A percentile compares a stretch with the other conserved stretches of the same genome.
Conservation (phyloP, 2,888 invertebrate species). For the Hypomecis atomaria region DNA sequence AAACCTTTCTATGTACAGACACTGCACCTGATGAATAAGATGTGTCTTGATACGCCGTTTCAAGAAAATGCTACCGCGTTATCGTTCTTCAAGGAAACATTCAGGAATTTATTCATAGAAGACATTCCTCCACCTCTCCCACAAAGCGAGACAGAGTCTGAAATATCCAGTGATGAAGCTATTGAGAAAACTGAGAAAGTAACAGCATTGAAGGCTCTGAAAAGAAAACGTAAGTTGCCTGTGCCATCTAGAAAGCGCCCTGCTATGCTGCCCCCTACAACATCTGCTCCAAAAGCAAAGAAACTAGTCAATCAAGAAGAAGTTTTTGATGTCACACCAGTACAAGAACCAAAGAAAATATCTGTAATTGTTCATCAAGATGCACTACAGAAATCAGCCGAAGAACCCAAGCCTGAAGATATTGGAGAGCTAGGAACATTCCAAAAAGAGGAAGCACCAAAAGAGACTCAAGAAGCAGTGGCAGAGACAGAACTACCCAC, state of each 20-base stretch:
- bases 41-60: conserved; percentile 95
- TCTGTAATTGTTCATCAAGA: conserved; percentile 72
- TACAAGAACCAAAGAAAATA: conserved; percentile 75
- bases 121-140: conserved; percentile 52
- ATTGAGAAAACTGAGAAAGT: conserved; percentile 51
- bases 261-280: conserved; percentile 48
- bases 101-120: conserved; percentile 60
- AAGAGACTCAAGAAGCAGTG: conserved; percentile 46
- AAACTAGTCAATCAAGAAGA: conserved; percentile 66
- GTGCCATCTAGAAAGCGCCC: conserved; percentile 63
- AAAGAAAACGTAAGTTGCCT: conserved; percentile 70
- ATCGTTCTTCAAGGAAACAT: conserved; percentile 67
- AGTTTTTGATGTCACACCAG: conserved; percentile 71
- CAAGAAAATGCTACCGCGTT: conserved; percentile 70
- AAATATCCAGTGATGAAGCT: conserved; percentile 74
- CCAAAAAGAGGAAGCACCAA: conserved; percentile 62
- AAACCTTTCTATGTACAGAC: conserved; percentile 94
- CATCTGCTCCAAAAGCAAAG: conserved; percentile 59
- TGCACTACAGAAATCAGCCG: conserved; percentile 63
- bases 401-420: conserved; percentile 69
- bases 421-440: conserved; percentile 76
- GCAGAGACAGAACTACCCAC: conserved; percentile 63
- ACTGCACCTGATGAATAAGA: conserved; percentile 97
- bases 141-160: conserved; percentile 71
- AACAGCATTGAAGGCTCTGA: conserved; percentile 54